Evolutionary conservation across 2,888 invertebrate genomes (phyloP).

Genomic region (Nemoura dubitans): DNA sequence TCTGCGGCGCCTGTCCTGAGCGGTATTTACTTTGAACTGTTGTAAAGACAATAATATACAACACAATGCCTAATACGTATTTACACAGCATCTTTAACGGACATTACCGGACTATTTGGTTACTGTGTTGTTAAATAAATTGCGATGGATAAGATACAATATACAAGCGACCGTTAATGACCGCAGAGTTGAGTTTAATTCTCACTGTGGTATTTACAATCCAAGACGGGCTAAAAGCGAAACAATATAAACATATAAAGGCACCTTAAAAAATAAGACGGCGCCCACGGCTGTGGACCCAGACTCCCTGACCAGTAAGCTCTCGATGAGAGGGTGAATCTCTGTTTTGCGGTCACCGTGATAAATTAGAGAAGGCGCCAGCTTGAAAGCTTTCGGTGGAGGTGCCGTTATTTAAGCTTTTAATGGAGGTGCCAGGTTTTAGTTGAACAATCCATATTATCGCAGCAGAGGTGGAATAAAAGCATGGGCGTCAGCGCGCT

Average conservation of each 20-base stretch:
- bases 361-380: neutral
- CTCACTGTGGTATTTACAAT: neutral
- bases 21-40: conserved; percentile 31
- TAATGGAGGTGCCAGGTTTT: neutral
- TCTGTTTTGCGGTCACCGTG: neutral
- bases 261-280: neutral
- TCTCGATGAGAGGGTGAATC: neutral
- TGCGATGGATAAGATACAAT: conserved; percentile 10
- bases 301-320: neutral
- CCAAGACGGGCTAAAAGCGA: neutral
- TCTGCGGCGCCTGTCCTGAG: conserved; percentile 18
- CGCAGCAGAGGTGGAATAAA: neutral
- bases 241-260: neutral
- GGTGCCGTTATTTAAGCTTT: neutral
- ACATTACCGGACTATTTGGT: conserved; percentile 15
- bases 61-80: conserved; percentile 1
- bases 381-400: neutral
- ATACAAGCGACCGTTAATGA: neutral
- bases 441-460: neutral
- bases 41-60: conserved; percentile 21
- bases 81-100: conserved; percentile 25
- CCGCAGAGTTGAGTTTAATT: neutral
- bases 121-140: conserved; percentile 38
- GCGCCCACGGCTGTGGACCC: neutral
- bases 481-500: neutral